These are phyloP conservation scores for Neopelma chrysocephalum DNA, from an alignment of 2,797 vertebrate species.

Conservation along the genomic window DNA sequence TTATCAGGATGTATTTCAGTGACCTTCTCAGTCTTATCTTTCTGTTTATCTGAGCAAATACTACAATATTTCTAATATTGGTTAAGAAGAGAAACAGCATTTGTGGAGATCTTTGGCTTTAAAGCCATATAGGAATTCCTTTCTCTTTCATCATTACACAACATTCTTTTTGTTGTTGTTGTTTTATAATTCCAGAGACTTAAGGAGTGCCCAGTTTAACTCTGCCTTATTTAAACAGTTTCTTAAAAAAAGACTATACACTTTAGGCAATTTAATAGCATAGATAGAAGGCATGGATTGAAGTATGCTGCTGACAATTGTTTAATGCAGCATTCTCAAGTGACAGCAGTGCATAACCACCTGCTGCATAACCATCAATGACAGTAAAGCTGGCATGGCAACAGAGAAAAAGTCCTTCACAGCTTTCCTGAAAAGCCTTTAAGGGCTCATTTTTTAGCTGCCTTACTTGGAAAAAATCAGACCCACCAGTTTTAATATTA, in stretches of 20 bases:
- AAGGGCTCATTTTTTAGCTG: not conserved
- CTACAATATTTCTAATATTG: not conserved
- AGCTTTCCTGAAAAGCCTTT: not conserved
- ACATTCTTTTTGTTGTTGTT: not conserved
- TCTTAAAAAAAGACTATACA: not conserved
- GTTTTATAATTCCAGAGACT: not conserved
- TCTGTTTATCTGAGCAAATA: not conserved
- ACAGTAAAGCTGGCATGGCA: not conserved
- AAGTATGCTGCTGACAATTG: not conserved
- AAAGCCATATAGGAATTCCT: not conserved
- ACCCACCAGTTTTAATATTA: not conserved
- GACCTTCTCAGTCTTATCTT: not conserved
- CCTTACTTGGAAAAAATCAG: not conserved
- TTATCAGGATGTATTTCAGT: not conserved
- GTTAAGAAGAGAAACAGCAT: not conserved
- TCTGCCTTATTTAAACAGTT: not conserved
- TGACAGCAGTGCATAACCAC: not conserved
- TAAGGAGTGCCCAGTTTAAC: not conserved
- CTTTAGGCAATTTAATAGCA: not conserved
- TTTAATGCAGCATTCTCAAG: not conserved
- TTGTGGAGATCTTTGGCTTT: not conserved
- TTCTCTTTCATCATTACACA: not conserved
- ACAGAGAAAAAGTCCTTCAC: not conserved
- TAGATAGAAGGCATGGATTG: not conserved
- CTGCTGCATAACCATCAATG: not conserved